Conservation (phyloP, 2,888 invertebrate species). For the Phasia obesa region DNA sequence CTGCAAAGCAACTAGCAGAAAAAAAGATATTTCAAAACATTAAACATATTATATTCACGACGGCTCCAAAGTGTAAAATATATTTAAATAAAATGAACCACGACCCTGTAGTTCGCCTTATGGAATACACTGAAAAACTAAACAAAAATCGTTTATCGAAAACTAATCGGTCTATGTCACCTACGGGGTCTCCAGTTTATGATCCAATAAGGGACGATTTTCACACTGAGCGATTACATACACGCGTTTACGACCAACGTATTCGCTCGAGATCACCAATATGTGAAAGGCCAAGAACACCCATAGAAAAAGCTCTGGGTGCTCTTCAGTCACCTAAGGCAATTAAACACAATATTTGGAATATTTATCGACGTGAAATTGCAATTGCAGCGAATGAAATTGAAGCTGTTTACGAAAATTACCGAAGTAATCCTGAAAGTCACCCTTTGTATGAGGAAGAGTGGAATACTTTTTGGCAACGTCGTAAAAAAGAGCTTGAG, state of each 20-base stretch:
- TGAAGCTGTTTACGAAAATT: conserved; percentile 84
- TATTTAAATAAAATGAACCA: too few relatives aligned
- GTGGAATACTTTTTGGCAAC: conserved; percentile 93
- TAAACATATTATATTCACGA: too few relatives aligned
- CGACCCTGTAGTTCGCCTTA: too few relatives aligned
- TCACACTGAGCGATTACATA: neutral
- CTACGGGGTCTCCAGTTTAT: too few relatives aligned
- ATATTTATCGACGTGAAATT: conserved; percentile 69
- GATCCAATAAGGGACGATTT: too few relatives aligned
- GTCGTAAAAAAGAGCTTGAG: conserved; percentile 87
- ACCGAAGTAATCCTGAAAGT: conserved; percentile 88
- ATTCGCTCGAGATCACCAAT: conserved; percentile 56
- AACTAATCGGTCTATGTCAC: too few relatives aligned
- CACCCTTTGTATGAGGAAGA: conserved; percentile 92
- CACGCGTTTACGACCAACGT: conserved; percentile 1
- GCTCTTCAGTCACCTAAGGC: neutral
- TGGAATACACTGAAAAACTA: too few relatives aligned
- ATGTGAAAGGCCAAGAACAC: neutral
- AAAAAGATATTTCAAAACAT: too few relatives aligned
- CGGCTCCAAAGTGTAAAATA: too few relatives aligned
- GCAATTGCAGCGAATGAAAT: conserved; percentile 63
- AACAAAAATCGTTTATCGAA: too few relatives aligned
- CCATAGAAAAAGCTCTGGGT: neutral
- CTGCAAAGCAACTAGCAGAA: too few relatives aligned
- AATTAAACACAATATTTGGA: conserved; percentile 64